Evolutionary conservation across 2,113 vertebrate species (phyloP).

Genomic region (Naja naja): DNA sequence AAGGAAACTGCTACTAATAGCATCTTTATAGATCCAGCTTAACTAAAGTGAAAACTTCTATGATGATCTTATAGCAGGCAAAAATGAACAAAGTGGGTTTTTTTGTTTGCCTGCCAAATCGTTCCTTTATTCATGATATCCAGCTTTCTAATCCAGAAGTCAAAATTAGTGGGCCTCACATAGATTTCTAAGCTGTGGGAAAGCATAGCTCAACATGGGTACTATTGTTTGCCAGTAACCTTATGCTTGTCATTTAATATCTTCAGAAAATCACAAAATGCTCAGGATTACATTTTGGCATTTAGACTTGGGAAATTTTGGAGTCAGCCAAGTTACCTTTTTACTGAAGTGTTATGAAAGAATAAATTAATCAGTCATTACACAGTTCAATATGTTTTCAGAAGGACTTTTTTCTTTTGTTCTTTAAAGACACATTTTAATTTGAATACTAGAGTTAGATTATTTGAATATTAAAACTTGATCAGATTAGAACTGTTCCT

Average conservation of each 20-base stretch:
- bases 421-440: slow-evolving; percentile 19
- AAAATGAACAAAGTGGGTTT: slow-evolving; percentile 46
- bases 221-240: slow-evolving; percentile 70
- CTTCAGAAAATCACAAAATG: slow-evolving; percentile 64
- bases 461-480: neutral
- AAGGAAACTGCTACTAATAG: slow-evolving; percentile 17
- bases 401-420: neutral
- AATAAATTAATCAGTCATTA: slow-evolving; percentile 35
- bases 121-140: slow-evolving; percentile 65
- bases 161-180: slow-evolving; percentile 69
- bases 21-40: slow-evolving; percentile 8
- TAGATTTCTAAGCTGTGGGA: slow-evolving; percentile 70
- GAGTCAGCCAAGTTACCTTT: slow-evolving; percentile 51
- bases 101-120: slow-evolving; percentile 60
- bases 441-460: neutral
- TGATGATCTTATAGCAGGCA: slow-evolving; percentile 7
- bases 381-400: slow-evolving; percentile 11
- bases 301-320: slow-evolving; percentile 51
- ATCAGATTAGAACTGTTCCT: neutral
- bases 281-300: slow-evolving; percentile 56
- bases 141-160: slow-evolving; percentile 71
- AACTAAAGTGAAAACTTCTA: slow-evolving; percentile 21
- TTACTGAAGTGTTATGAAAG: slow-evolving; percentile 44
- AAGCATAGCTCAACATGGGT: slow-evolving; percentile 68
- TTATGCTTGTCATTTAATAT: slow-evolving; percentile 68